phyloP scores from a whole-genome alignment of 2,797 vertebrate genomes.

The Dromococcyx pavoninus region DNA sequence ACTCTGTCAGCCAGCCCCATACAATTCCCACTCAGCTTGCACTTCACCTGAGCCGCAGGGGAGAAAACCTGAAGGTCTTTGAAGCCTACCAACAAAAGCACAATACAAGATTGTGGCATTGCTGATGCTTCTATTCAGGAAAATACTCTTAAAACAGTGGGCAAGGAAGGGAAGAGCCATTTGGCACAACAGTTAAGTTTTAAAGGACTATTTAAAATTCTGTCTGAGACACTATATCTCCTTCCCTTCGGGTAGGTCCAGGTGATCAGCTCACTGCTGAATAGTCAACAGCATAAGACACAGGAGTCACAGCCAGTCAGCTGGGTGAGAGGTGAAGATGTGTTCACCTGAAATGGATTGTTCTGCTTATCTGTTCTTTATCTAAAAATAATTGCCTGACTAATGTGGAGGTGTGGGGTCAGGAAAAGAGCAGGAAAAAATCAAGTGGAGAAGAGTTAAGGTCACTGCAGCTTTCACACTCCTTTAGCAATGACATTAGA shows the following conservation, averaged over 20 bases:
- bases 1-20: not conserved
- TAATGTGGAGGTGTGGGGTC: not conserved
- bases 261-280: slow-evolving; percentile 33
- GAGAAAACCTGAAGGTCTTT: not conserved
- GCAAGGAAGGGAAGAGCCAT: not conserved
- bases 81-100: not conserved
- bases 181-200: not conserved
- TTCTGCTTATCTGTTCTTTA: slow-evolving; percentile 45
- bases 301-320: slow-evolving; percentile 53
- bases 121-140: not conserved
- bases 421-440: not conserved
- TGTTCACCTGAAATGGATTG: slow-evolving; percentile 27
- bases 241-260: not conserved
- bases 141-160: not conserved
- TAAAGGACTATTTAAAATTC: not conserved
- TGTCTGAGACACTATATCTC: not conserved
- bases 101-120: not conserved
- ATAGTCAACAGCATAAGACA: not conserved
- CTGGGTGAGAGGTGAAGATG: slow-evolving; percentile 60
- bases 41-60: not conserved
- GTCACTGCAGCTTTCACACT: slow-evolving; percentile 4
- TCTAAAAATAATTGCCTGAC: slow-evolving; percentile 67
- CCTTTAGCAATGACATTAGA: not conserved
- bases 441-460: slow-evolving; percentile 4
- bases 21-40: not conserved